These are phyloP conservation scores for Kryptolebias marmoratus DNA, from an alignment of 2,113 vertebrate species.

Conservation along the genomic window DNA sequence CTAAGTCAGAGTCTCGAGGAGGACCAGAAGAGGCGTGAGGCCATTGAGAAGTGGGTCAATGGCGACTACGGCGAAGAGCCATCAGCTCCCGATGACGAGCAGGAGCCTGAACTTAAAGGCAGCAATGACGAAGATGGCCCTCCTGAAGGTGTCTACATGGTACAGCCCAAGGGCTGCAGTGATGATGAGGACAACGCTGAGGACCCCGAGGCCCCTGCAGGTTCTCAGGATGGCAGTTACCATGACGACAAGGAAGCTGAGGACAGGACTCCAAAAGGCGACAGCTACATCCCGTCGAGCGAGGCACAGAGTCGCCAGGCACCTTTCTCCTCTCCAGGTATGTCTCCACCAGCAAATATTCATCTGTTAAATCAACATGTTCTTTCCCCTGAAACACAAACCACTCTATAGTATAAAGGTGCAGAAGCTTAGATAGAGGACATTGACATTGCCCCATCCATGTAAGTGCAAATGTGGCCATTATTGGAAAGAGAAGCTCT, in stretches of 20 bases:
- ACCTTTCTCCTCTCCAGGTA: constrained; percentile 81
- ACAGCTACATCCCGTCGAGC: constrained; percentile 75
- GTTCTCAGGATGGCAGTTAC: constrained; percentile 82
- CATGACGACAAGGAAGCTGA: constrained; percentile 86
- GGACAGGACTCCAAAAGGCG: constrained; percentile 81
- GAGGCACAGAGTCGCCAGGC: constrained; percentile 70
- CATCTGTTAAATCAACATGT: constrained; percentile 15
- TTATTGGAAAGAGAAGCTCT: constrained; percentile 69
- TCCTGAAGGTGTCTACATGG: constrained; percentile 97
- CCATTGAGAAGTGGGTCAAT: constrained; percentile 99
- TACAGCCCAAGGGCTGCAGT: constrained; percentile 96
- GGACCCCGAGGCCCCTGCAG: constrained; percentile 72
- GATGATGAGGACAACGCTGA: constrained; percentile 92
- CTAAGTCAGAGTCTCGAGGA: constrained; percentile 88
- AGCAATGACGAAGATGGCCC: constrained; percentile 83
- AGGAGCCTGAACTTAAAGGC: constrained; percentile 72
- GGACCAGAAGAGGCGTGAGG: constrained; percentile 93
- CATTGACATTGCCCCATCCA: constrained; percentile 62
- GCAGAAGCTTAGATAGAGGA: constrained; percentile 40
- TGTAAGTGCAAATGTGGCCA: constrained; percentile 66
- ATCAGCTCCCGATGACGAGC: constrained; percentile 63
- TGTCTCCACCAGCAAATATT: not conserved
- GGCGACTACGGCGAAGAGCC: constrained; percentile 95
- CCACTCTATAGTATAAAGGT: constrained; percentile 46
- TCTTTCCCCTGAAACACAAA: constrained; percentile 43